Base-by-base conservation (phyloP, 2,888 invertebrate species). In the Noctua janthina region DNA sequence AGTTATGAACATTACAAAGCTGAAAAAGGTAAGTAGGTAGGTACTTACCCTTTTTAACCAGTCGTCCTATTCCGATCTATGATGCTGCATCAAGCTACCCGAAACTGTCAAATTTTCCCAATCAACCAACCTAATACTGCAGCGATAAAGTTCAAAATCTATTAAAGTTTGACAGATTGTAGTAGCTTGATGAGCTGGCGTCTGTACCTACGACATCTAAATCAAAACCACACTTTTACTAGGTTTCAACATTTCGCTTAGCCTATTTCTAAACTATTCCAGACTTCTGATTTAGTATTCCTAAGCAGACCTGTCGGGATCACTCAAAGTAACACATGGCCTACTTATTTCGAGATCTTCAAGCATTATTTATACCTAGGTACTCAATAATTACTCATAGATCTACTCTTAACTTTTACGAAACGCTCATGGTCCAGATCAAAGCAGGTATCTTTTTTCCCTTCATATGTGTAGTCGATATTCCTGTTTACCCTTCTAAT, bases 401-500 rank as follows among this genome's bases (percentile, higher is more conserved):
- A 43, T 43, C 43, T 43, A 43, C 43, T 29, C 29, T 43, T 43
- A 43, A 7, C 1, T 66, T 35, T 43, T 66, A 13, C 23, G 67
- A 66, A 39, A 78, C 43, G 15, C 6, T 17, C 6, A 29, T 43
- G 17, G 7, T n/a, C 79, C 15, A 35, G 39, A 35, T 70, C 43
- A 20, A 70, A 46, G 15, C 35, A 54, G 23, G 15, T 23, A 78
- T n/a, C 39, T n/a, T 80, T 79, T 62, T 17, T 8, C 7, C 15
- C 1, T 7, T 39, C 35, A 15, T 69, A 39, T 20, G n/a, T 39
- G 6, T n/a, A 67, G 15, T 51, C 35, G 46, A 46, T 49, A 76
- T 66, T 75, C 56, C 51, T 71, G 66, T 46, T 81, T 82, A 82
- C n/a, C 66, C 43, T 13, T 67, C n/a, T 77, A 62, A 78, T 82